Percentiles rank a stretch among this genome's conserved stretches.
Conservation (phyloP, 2,888 invertebrate genomes). For the Chrysolina oricalcia region DNA sequence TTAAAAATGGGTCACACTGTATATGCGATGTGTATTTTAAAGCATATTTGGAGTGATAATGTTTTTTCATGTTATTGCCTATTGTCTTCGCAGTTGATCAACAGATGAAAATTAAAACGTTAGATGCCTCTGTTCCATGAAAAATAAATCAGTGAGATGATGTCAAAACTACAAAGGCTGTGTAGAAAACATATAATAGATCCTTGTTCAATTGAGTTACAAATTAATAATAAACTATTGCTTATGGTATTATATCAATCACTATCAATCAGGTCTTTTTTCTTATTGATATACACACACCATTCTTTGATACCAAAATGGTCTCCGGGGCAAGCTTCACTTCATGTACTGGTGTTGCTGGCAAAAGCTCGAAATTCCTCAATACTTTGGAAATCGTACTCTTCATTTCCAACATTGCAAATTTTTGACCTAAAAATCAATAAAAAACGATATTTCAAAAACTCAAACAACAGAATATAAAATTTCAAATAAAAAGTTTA, state of each 20-base stretch:
- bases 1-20: too few species aligned
- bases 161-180: too few species aligned
- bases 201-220: too few species aligned
- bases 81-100: too few species aligned
- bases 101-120: too few species aligned
- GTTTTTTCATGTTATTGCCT: too few species aligned
- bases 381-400: constrained; percentile 73
- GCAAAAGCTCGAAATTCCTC: constrained; percentile 69
- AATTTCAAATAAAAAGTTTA: too few species aligned
- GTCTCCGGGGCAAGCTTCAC: constrained; percentile 71
- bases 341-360: constrained; percentile 64
- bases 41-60: too few species aligned
- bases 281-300: constrained; percentile 68
- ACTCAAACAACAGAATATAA: too few species aligned
- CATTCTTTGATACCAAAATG: constrained; percentile 72
- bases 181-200: background rate
- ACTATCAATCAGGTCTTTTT: background rate
- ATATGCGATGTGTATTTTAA: too few species aligned
- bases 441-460: background rate
- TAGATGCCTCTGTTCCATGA: too few species aligned
- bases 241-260: background rate
- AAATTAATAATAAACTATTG: background rate
- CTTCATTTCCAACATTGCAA: constrained; percentile 74
- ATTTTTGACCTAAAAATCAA: constrained; percentile 68
- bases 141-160: too few species aligned